These are phyloP conservation scores for Calosoma granatense DNA, from an alignment of 1,140 invertebrate species.

Conservation along the genomic window DNA sequence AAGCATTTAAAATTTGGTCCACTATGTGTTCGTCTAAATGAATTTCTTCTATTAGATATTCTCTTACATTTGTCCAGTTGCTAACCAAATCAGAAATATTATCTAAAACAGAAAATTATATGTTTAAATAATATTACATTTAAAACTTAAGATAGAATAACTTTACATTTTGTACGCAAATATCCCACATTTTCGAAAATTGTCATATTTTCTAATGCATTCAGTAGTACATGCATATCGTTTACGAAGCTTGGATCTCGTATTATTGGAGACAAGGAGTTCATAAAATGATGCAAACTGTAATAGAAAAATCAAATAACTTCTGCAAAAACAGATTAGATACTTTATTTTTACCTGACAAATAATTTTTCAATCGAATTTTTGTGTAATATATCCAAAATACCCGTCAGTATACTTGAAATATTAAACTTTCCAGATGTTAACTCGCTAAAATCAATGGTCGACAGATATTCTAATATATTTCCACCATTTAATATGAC, in stretches of 20 bases:
- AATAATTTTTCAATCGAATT: slow-evolving; percentile 1
- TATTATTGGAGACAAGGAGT: not conserved
- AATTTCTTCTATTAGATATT: slow-evolving; percentile 28
- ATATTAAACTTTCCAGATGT: not conserved
- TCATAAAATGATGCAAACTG: not conserved
- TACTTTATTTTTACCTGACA: slow-evolving; percentile 1
- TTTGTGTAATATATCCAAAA: not conserved
- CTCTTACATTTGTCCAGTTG: slow-evolving; percentile 32
- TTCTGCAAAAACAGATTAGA: not conserved
- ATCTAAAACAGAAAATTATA: slow-evolving; percentile 1
- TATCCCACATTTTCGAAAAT: not conserved
- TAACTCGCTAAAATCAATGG: not conserved
- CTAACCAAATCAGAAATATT: slow-evolving; percentile 25
- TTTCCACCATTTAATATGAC: not conserved
- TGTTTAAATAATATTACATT: not conserved
- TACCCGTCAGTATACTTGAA: not conserved
- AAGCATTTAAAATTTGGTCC: slow-evolving; percentile 26
- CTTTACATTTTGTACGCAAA: not conserved
- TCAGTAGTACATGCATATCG: not conserved
- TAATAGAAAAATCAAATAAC: not conserved
- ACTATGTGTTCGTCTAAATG: slow-evolving; percentile 25
- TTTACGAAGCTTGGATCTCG: not conserved
- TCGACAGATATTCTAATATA: not conserved
- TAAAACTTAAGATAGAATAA: not conserved
- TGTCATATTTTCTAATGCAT: not conserved